Evolutionary conservation across 2,113 vertebrate genomes (phyloP).

Genomic region (Heterocephalus glaber): DNA sequence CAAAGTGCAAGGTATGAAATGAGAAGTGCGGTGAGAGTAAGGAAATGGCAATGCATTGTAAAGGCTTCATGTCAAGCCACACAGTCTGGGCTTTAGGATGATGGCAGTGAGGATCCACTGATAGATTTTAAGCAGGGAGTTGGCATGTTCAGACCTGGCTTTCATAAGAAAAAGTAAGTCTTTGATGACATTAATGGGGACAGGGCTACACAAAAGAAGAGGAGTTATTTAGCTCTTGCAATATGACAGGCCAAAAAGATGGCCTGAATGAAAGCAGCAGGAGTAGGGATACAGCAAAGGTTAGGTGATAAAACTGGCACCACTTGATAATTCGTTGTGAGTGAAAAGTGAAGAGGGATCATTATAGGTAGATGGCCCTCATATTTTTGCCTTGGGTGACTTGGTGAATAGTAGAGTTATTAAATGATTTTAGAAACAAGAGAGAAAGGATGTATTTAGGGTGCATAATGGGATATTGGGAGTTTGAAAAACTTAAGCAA

Average conservation of each 20-base stretch:
- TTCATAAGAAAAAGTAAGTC: not conserved
- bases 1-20: not conserved
- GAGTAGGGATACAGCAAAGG: not conserved
- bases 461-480: not conserved
- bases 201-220: not conserved
- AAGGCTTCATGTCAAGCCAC: not conserved
- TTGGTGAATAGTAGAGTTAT: not conserved
- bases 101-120: not conserved
- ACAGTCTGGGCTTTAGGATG: not conserved
- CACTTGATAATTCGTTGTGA: not conserved
- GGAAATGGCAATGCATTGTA: not conserved
- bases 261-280: not conserved
- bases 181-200: not conserved
- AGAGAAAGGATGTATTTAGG: not conserved
- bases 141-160: not conserved
- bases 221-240: not conserved
- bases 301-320: not conserved
- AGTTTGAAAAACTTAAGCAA: not conserved
- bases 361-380: not conserved
- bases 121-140: not conserved
- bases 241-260: not conserved
- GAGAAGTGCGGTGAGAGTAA: not conserved
- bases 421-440: not conserved
- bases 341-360: not conserved
- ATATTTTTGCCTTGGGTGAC: not conserved